phyloP scores from a whole-genome alignment of 2,888 invertebrate species.

The Chloromyia formosa region DNA sequence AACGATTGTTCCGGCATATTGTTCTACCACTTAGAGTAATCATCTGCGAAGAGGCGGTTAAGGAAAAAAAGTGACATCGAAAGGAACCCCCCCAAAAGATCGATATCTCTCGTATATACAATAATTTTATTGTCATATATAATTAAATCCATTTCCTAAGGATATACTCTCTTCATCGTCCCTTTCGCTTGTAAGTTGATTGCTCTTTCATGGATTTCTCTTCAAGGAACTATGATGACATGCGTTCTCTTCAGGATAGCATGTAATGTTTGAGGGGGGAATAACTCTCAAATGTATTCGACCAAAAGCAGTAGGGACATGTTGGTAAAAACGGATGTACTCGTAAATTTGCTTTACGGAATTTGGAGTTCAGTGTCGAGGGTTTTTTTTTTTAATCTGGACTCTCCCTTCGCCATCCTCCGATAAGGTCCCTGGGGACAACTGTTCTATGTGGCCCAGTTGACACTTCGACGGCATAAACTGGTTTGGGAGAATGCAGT shows the following conservation, averaged over 20 bases:
- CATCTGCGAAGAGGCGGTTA: slow-evolving; percentile 31
- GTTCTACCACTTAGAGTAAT: slow-evolving; percentile 41
- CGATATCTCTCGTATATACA: slow-evolving; percentile 41
- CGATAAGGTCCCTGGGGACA: too few relatives aligned
- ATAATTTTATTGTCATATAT: slow-evolving; percentile 43
- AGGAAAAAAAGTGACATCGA: slow-evolving; percentile 12
- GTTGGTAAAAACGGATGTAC: too few relatives aligned
- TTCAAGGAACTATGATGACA: neutral
- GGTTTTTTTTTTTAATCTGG: too few relatives aligned
- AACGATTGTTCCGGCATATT: slow-evolving; percentile 40
- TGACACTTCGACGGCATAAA: too few relatives aligned
- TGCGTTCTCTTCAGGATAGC: neutral
- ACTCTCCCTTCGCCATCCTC: too few relatives aligned
- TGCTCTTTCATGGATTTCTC: neutral
- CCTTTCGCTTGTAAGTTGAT: neutral
- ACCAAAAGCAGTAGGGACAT: neutral
- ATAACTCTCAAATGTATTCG: neutral
- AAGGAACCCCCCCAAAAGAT: slow-evolving; percentile 25
- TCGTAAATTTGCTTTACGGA: too few relatives aligned
- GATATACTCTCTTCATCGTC: neutral
- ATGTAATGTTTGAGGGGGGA: neutral
- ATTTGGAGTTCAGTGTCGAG: too few relatives aligned
- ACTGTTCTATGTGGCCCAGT: too few relatives aligned
- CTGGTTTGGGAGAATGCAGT: too few relatives aligned
- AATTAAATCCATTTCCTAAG: slow-evolving; percentile 35